phyloP scores from a whole-genome alignment of 2,797 vertebrate genomes.

The Falco novaeseelandiae region DNA sequence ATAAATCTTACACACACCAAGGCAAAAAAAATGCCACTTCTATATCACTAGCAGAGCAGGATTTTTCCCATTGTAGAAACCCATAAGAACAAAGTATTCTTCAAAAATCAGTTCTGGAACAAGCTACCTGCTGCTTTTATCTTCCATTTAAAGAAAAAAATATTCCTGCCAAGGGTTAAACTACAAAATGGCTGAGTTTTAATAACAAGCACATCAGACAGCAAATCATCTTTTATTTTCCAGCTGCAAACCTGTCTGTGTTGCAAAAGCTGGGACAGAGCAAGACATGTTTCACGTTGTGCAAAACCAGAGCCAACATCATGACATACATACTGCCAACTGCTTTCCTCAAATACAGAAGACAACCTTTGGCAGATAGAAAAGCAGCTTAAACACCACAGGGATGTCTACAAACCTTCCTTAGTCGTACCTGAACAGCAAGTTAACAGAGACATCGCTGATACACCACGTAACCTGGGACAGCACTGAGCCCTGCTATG shows the following conservation, averaged over 20 bases:
- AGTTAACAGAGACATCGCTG: not conserved
- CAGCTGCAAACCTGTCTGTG: not conserved
- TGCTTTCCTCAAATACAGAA: not conserved
- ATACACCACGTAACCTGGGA: not conserved
- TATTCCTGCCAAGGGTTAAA: not conserved
- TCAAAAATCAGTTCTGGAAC: not conserved
- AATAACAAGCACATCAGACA: not conserved
- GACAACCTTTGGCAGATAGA: not conserved
- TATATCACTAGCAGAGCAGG: not conserved
- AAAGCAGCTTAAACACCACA: not conserved
- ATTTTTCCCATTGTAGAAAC: not conserved
- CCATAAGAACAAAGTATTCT: not conserved
- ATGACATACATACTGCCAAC: not conserved
- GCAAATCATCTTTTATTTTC: not conserved
- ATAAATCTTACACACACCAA: not conserved
- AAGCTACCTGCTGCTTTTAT: not conserved
- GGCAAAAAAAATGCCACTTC: not conserved
- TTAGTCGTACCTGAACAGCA: not conserved
- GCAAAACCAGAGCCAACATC: not conserved
- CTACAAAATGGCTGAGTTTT: not conserved
- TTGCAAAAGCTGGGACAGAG: constrained; percentile 4
- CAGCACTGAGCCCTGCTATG: not conserved
- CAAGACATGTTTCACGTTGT: not conserved
- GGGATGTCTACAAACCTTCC: not conserved
- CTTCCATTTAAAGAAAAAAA: not conserved